Evolutionary conservation across 2,113 vertebrate genomes (phyloP), one percentile per base, ranked within the genome.

Genomic region (Cyphomyrus discorhynchus): DNA sequence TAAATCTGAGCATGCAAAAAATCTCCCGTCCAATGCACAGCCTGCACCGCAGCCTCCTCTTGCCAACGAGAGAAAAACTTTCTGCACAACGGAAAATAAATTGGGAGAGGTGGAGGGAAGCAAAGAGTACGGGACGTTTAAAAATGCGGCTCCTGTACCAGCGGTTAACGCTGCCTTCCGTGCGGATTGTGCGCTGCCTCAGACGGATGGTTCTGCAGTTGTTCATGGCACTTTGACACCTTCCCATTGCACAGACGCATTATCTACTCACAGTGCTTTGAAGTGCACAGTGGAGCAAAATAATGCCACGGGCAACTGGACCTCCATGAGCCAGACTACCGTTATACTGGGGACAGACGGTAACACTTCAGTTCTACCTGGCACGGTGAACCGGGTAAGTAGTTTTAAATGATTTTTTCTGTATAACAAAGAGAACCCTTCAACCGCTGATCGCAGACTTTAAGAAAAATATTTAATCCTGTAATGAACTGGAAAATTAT

Each of bases 341-440:
- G 98, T 99, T 95, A 96, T 99, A 17, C 93, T 99, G 95, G 97
- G 98, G 88, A 94, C 98, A 84, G 98, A 99, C 93, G 98, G 98
- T 66, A 98, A 96, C 95, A 97, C 98, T 53, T 97, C 97, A 13
- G 98, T 99, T 80, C 96, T 97, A 88, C 96, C 98, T 2, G 96
- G 96, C 92, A 95, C 94, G 88, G 87, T 94, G 91, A 94, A 94
- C 74, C 95, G 94, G 97, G 98, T 99, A 96, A 98, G 98, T 96
- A 52, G 89, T 89, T 88, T 21, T 77, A 24, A 92, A 93, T 93
- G 90, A 93, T 90, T 93, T 90, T 58, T 85, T 88, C 47, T 46
- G 21, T 84, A n/a, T 47, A 24, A 10, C 45, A 11, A 45, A n/a
- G 21, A 46, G 15, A 83, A 42, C 24, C 42, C 8, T 45, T 84